Evolutionary conservation across 1,140 invertebrate species (phyloP), one percentile per base, ranked within the genome.

Genomic region (Drosophila triauraria): DNA sequence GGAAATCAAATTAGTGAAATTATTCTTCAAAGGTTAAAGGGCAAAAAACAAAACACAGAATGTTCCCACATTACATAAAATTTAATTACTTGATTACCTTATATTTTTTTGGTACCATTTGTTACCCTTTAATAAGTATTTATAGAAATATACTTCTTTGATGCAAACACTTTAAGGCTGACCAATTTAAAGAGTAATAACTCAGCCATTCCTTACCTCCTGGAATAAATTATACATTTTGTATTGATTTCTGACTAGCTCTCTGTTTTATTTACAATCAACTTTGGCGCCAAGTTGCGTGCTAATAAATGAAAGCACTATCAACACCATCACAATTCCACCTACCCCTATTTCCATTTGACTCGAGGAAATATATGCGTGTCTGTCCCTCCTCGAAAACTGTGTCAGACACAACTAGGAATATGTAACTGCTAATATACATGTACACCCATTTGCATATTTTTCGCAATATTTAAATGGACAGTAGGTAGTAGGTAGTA

Each of bases 201-300:
- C 32, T 2, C 12, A 3, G 51, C 32, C 5, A 13, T 54, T 15
- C 7, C 13, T 13, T 10, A 6, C 13, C 25, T 40, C 35, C 53
- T 40, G 20, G 53, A 56, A 60, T 60, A 47, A 54, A 12, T 30
- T 13, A 46, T 27, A 17, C 30, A 8, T 15, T 32, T 67, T 46
- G 27, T 54, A 63, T 64, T 54, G 35, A 38, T 75, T 47, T 38
- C 54, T 32, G n/a, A 4, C 48, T 44, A 23, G 50, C n/a, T 43
- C n/a, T 20, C 53, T 35, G 23, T 75, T 75, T 75, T 75, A 57
- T 75, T 63, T 75, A 54, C 59, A n/a, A 46, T 30, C 1, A 76
- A 64, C 42, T 35, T 57, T 42, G 17, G 23, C 12, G 51, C 30
- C 12, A 71, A 40, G 27, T 53, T 75, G 56, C 68, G 71, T 75